Conservation (phyloP, 2,888 invertebrate genomes). For the Arrhopalites spinosus region DNA sequence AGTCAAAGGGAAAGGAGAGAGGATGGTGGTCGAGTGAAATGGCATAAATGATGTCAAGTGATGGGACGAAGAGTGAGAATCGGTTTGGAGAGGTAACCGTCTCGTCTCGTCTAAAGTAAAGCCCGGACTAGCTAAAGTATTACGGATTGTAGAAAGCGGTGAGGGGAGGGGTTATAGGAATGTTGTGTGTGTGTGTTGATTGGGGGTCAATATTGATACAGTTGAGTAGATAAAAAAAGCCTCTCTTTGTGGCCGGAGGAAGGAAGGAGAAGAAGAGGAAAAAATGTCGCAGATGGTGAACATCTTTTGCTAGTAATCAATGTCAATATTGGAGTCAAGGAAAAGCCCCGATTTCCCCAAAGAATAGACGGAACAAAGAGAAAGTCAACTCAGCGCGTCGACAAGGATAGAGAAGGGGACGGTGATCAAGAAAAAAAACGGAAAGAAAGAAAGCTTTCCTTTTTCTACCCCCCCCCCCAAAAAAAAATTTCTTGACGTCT, state of each 20-base stretch:
- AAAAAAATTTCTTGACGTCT: too few species aligned
- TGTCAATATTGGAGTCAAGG: conserved; percentile 49
- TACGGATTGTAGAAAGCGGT: background rate
- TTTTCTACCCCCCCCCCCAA: background rate
- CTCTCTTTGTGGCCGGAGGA: conserved; percentile 26
- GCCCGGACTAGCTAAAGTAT: background rate
- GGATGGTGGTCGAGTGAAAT: conserved; percentile 5
- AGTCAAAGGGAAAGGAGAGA: conserved; percentile 14
- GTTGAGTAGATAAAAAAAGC: conserved; percentile 38
- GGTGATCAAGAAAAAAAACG: conserved; percentile 7
- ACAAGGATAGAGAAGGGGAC: conserved; percentile 5
- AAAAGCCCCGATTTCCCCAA: conserved; percentile 32
- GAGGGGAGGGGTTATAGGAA: background rate
- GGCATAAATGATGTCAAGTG: conserved; percentile 4
- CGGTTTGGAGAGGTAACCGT: background rate
- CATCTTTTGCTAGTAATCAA: conserved; percentile 53
- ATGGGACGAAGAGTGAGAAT: background rate
- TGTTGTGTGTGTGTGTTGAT: conserved; percentile 43
- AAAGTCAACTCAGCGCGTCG: background rate
- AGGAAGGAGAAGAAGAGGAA: conserved; percentile 28
- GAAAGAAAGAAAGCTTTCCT: background rate
- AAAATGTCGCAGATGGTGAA: conserved; percentile 47
- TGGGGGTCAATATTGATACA: conserved; percentile 55
- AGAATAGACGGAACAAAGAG: conserved; percentile 17
- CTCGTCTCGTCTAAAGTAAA: too few species aligned